These are phyloP conservation scores for Simalia tracyae DNA, from an alignment of 2,797 vertebrate genomes.

Conservation along the genomic window DNA sequence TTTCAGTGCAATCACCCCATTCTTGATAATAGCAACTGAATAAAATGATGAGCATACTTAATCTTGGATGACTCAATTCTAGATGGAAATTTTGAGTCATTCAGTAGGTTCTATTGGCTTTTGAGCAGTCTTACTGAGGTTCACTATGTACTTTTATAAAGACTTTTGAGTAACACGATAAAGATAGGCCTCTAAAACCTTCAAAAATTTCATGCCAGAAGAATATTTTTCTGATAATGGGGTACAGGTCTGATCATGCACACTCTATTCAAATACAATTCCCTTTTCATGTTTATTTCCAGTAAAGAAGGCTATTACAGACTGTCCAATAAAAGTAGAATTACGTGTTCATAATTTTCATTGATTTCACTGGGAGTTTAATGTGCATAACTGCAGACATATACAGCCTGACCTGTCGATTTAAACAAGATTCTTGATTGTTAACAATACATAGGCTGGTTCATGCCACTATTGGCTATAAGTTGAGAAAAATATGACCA, in stretches of 20 bases:
- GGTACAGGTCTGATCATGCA: background rate
- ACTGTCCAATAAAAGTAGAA: background rate
- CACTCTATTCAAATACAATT: background rate
- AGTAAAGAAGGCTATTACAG: background rate
- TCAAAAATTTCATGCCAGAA: background rate
- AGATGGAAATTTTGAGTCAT: conserved; percentile 23
- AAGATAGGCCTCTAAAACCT: background rate
- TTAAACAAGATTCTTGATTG: background rate
- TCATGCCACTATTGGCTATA: background rate
- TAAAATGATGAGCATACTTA: conserved; percentile 6
- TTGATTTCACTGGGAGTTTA: background rate
- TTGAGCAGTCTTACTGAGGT: background rate
- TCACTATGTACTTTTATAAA: background rate
- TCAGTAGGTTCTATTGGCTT: background rate
- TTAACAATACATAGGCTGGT: background rate
- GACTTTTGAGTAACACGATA: background rate
- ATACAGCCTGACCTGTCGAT: background rate
- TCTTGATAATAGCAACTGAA: conserved; percentile 1
- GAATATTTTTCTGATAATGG: conserved; percentile 3
- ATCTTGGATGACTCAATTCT: conserved; percentile 15
- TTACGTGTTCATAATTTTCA: background rate
- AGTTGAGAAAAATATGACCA: background rate
- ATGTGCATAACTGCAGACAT: background rate
- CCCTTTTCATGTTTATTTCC: conserved; percentile 4
- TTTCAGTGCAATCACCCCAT: background rate